phyloP scores from a whole-genome alignment of 2,797 vertebrate genomes.

The Telmatherina bonti region DNA sequence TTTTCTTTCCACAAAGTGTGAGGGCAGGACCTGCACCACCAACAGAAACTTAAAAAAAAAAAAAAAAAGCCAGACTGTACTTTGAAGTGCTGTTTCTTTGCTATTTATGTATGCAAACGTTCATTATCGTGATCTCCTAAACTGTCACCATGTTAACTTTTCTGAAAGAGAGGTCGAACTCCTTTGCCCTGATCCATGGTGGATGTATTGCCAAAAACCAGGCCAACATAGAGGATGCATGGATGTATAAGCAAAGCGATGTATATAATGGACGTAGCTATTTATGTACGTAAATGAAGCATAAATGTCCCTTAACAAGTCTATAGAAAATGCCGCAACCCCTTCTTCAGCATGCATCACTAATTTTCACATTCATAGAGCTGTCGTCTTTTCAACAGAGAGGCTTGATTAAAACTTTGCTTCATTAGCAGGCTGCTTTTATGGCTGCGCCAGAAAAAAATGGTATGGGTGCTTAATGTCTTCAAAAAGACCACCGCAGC shows the following conservation, averaged over 20 bases:
- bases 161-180: not conserved
- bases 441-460: constrained; percentile 2
- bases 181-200: not conserved
- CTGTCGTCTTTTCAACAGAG: not conserved
- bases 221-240: not conserved
- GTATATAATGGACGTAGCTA: not conserved
- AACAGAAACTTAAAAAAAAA: no score
- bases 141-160: not conserved
- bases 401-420: not conserved
- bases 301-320: not conserved
- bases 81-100: no score
- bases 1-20: not conserved
- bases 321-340: not conserved
- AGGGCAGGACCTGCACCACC: not conserved
- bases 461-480: constrained; percentile 9
- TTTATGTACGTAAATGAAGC: not conserved
- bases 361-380: not conserved
- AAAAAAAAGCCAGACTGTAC: no score
- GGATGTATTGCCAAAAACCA: not conserved
- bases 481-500: constrained; percentile 27
- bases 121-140: not conserved
- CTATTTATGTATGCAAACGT: no score
- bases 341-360: not conserved
- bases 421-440: constrained; percentile 1
- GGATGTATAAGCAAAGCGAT: not conserved